phyloP scores from a whole-genome alignment of 2,888 invertebrate genomes.

The Dasypogon diadema region DNA sequence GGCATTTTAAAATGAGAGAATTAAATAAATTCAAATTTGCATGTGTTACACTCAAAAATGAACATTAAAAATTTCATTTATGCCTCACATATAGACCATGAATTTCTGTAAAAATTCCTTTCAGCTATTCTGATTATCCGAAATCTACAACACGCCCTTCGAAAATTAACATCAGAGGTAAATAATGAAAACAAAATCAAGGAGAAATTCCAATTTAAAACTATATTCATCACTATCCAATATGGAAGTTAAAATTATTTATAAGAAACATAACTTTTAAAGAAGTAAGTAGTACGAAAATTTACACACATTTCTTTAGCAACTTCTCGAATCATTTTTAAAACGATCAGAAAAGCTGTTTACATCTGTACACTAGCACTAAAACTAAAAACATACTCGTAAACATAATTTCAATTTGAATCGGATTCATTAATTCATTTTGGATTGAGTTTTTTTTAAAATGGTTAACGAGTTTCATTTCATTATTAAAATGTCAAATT shows the following conservation, averaged over 20 bases:
- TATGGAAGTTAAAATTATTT: conserved; percentile 30
- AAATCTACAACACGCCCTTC: too few species aligned
- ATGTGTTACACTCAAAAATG: too few species aligned
- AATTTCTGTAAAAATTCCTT: too few species aligned
- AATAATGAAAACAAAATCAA: neutral
- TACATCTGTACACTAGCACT: conserved; percentile 3
- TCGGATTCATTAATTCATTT: conserved; percentile 25
- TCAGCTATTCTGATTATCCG: too few species aligned
- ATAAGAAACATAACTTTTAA: conserved; percentile 26
- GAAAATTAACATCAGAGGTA: too few species aligned
- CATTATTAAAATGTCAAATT: neutral
- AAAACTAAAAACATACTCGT: conserved; percentile 3
- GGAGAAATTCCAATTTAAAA: neutral
- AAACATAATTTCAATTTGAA: conserved; percentile 26
- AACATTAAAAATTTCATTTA: too few species aligned
- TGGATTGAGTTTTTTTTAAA: neutral
- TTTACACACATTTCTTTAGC: conserved; percentile 19
- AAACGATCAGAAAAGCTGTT: conserved; percentile 17
- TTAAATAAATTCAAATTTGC: too few species aligned
- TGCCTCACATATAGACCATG: too few species aligned
- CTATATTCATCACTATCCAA: conserved; percentile 36
- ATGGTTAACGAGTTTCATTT: neutral
- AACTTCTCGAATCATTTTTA: neutral
- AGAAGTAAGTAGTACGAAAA: conserved; percentile 24
- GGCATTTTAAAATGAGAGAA: too few species aligned